A percentile compares a stretch with the other conserved stretches of the same genome.
These are phyloP conservation scores for Cerastis rubricosa DNA, from an alignment of 2,888 invertebrate genomes.

Conservation along the genomic window DNA sequence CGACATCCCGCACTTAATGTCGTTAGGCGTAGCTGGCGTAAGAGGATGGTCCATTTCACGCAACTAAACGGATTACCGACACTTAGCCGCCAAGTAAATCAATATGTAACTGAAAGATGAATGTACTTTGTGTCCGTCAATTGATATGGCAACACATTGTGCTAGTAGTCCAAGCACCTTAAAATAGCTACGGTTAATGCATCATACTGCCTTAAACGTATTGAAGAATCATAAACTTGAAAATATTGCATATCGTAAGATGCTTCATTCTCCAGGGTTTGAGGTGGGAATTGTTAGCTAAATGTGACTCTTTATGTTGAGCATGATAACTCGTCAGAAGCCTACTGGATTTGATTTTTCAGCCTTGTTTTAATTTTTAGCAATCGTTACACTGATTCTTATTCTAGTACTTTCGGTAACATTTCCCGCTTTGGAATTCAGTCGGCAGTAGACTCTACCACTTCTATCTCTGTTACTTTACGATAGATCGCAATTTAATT, in stretches of 20 bases:
- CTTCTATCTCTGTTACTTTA: conserved; percentile 1
- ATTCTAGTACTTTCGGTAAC: not conserved
- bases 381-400: not conserved
- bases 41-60: conserved; percentile 62
- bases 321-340: not conserved
- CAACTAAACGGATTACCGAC: conserved; percentile 57
- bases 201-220: not conserved
- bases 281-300: not conserved
- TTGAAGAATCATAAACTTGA: not conserved
- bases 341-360: not conserved
- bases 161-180: not conserved
- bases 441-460: not conserved
- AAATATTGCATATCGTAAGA: not conserved
- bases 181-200: not conserved
- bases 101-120: conserved; percentile 31
- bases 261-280: not conserved
- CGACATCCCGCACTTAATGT: conserved; percentile 62
- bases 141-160: not conserved
- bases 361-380: not conserved
- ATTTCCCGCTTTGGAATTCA: not conserved
- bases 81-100: conserved; percentile 45
- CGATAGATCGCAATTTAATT: not conserved
- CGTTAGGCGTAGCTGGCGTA: conserved; percentile 48
- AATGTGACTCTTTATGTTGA: not conserved
- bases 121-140: not conserved